A percentile compares a stretch with the other conserved stretches of the same genome.
phyloP scores from a whole-genome alignment of 2,113 vertebrate species.

The Hyaena hyaena region DNA sequence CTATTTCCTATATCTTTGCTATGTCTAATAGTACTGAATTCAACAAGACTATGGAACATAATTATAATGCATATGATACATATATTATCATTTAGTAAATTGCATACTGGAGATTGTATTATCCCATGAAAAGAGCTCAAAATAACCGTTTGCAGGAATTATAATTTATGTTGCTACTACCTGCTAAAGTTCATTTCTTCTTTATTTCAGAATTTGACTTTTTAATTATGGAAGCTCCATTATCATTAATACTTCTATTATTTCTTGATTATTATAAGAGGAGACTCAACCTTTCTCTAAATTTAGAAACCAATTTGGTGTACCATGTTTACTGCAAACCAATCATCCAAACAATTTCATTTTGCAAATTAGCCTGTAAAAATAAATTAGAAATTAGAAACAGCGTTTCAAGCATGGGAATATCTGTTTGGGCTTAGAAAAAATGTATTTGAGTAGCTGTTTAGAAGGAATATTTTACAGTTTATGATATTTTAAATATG shows the following conservation, averaged over 20 bases:
- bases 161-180: not conserved
- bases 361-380: constrained; percentile 75
- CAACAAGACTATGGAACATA: constrained; percentile 16
- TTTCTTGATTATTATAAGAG: constrained; percentile 75
- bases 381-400: constrained; percentile 81
- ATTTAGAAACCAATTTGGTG: constrained; percentile 83
- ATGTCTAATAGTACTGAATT: constrained; percentile 37
- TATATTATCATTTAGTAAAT: not conserved
- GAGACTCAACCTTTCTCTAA: constrained; percentile 74
- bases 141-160: constrained; percentile 26
- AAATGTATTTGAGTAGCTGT: not conserved
- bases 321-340: constrained; percentile 80
- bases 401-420: constrained; percentile 58
- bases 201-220: constrained; percentile 73
- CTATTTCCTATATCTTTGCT: constrained; percentile 18
- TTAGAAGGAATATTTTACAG: constrained; percentile 67
- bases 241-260: constrained; percentile 73
- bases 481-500: constrained; percentile 56
- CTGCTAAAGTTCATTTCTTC: constrained; percentile 45
- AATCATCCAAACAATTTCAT: constrained; percentile 78
- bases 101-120: not conserved
- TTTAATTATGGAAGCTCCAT: constrained; percentile 76
- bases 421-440: constrained; percentile 67
- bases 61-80: not conserved
- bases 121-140: constrained; percentile 22